Conservation (phyloP, 2,888 invertebrate species). For the Zygaena filipendulae region DNA sequence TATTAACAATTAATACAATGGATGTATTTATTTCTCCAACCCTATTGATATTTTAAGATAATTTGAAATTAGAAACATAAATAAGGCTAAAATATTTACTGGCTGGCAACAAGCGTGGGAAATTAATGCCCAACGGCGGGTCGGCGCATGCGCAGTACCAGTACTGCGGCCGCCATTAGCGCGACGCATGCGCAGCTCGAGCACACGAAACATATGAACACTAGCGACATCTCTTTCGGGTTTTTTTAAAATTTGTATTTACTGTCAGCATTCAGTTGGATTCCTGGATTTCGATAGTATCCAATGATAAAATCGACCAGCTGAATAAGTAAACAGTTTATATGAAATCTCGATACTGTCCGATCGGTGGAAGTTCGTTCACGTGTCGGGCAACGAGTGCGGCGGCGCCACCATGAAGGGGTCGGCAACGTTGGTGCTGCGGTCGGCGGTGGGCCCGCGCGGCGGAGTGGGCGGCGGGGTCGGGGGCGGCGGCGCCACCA, state of each 20-base stretch:
- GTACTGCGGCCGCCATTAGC: conserved; percentile 18
- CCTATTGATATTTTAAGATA: too few relatives aligned
- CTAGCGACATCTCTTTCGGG: conserved; percentile 23
- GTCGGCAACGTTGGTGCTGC: conserved; percentile 40
- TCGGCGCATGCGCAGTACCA: conserved; percentile 1
- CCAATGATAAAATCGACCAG: too few relatives aligned
- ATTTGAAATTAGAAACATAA: too few relatives aligned
- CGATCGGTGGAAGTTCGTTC: not conserved
- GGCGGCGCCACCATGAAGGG: conserved; percentile 45
- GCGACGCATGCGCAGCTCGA: conserved; percentile 20
- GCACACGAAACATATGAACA: conserved; percentile 20
- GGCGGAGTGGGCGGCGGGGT: conserved; percentile 22
- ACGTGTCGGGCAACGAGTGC: conserved; percentile 26
- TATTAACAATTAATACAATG: conserved; percentile 56
- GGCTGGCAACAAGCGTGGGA: too few relatives aligned
- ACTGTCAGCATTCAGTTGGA: too few relatives aligned
- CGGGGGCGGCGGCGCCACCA: conserved; percentile 20
- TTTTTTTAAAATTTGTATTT: too few relatives aligned
- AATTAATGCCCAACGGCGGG: too few relatives aligned
- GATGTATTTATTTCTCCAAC: too few relatives aligned
- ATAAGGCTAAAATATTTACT: too few relatives aligned
- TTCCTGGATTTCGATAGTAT: too few relatives aligned
- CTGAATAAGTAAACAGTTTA: too few relatives aligned
- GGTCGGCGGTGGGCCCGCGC: conserved; percentile 19
- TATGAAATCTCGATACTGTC: conserved; percentile 21